Base-by-base conservation (phyloP, 2,797 vertebrate species). In the Alfaro cultratus region DNA sequence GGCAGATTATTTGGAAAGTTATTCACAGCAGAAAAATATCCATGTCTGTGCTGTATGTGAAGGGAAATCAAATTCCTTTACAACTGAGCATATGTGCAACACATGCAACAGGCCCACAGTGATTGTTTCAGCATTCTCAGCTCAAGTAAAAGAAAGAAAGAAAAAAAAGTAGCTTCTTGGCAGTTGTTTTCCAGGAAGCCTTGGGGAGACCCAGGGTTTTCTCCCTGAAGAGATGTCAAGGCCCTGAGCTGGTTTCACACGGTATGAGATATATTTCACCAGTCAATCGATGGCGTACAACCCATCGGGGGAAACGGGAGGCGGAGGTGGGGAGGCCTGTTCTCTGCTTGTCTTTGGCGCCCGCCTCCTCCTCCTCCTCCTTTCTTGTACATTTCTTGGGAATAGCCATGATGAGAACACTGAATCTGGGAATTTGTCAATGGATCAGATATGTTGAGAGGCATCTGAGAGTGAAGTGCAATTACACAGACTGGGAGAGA, bases 221-320 rank as follows among this genome's bases (percentile, higher is more conserved):
- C 82, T 91, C 93, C 94, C 93, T 82, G 85, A 82, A 91, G 92
- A 91, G 83, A 83, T 83, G 87, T 89, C 87, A 86, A 73, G 87
- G 88, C 91, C 87, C 86, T 78, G 89, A 92, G 92, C 85, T 87
- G 75, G 83, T 90, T 93, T 94, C 92, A 89, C 93, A 88, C 89
- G 92, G 93, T 93, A 91, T 86, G 81, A 93, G 90, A 94, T 92
- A 92, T 92, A 95, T 95, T 95, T 95, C 92, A 94, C 87, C 86
- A 93, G 93, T 92, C 91, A 93, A 95, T 95, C 87, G 89, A 95
- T 95, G 94, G 88, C 77, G 87, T 92, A 93, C 92, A 92, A 83
- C 88, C 89, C 93, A 87, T 91, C 73, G 88, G 94, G 93, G 94
- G 93, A 85, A 73, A 18, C 6, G 7, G 29, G 68, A 80, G 23